Evolutionary conservation across 1,140 invertebrate genomes (phyloP).

Genomic region (Drosophila suzukii): DNA sequence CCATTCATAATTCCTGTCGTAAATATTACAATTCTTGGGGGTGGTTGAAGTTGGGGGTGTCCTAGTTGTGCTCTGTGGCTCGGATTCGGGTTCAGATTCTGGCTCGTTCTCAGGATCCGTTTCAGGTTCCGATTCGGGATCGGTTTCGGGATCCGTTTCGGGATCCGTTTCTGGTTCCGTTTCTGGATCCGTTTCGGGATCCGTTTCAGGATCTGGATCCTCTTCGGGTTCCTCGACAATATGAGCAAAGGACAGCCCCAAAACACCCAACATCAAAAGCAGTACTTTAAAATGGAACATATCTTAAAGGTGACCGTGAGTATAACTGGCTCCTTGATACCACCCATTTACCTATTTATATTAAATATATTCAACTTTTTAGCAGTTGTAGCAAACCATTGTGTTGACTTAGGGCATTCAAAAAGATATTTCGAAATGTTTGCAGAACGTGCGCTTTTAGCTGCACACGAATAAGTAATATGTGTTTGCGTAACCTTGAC

Average conservation of each 20-base stretch:
- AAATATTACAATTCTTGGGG: constrained; percentile 7
- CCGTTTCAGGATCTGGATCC: neutral
- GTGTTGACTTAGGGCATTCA: constrained; percentile 1
- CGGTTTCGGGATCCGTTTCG: neutral
- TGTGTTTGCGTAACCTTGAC: constrained; percentile 27
- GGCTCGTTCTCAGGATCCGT: neutral
- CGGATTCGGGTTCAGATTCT: neutral
- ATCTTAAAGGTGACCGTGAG: neutral
- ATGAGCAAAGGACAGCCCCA: neutral
- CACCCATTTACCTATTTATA: constrained; percentile 11
- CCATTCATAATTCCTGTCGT: constrained; percentile 17
- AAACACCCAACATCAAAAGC: constrained; percentile 5
- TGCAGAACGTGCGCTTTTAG: constrained; percentile 25
- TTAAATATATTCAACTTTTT: neutral
- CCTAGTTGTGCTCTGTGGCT: neutral
- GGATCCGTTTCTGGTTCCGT: neutral
- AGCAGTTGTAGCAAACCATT: neutral
- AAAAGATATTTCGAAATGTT: constrained; percentile 8
- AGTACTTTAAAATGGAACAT: constrained; percentile 10
- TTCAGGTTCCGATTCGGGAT: neutral
- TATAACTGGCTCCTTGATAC: neutral
- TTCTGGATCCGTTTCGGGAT: neutral
- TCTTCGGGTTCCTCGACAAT: neutral
- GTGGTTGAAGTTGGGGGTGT: neutral
- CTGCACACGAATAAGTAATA: constrained; percentile 7